These are phyloP conservation scores for Oscheius sp. DNA, from an alignment of 2,888 invertebrate species.

Conservation along the genomic window DNA sequence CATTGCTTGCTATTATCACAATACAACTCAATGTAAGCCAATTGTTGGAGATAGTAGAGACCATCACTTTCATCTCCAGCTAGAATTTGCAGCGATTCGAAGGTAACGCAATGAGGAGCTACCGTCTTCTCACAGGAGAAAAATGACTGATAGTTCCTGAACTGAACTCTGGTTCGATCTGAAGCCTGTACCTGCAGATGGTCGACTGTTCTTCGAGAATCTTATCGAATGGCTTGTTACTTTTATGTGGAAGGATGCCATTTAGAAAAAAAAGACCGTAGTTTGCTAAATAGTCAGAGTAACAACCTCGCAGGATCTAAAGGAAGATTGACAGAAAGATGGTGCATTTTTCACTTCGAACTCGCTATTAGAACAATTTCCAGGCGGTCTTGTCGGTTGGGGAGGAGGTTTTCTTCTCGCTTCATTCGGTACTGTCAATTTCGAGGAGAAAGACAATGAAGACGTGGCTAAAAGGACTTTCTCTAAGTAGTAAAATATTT, in stretches of 20 bases:
- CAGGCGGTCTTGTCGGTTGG: constrained; percentile 16
- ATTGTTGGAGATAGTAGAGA: constrained; percentile 21
- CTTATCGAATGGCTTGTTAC: constrained; percentile 6
- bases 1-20: constrained; percentile 26
- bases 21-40: constrained; percentile 25
- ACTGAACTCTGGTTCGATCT: not conserved
- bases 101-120: constrained; percentile 7
- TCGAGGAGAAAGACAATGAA: not conserved
- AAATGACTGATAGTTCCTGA: constrained; percentile 24
- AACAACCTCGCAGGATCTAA: constrained; percentile 6
- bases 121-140: constrained; percentile 3
- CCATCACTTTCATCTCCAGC: constrained; percentile 18
- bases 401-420: constrained; percentile 10
- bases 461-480: not conserved
- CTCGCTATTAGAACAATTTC: not conserved
- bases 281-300: not conserved
- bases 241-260: constrained; percentile 15
- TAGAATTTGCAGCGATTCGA: constrained; percentile 10
- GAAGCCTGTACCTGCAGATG: constrained; percentile 14
- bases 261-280: constrained; percentile 9
- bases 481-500: too few relatives aligned
- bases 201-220: not conserved
- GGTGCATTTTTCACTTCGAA: constrained; percentile 4
- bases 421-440: not conserved
- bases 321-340: too few relatives aligned